phyloP scores from a whole-genome alignment of 2,888 invertebrate genomes.

The Drosophila rellima region DNA sequence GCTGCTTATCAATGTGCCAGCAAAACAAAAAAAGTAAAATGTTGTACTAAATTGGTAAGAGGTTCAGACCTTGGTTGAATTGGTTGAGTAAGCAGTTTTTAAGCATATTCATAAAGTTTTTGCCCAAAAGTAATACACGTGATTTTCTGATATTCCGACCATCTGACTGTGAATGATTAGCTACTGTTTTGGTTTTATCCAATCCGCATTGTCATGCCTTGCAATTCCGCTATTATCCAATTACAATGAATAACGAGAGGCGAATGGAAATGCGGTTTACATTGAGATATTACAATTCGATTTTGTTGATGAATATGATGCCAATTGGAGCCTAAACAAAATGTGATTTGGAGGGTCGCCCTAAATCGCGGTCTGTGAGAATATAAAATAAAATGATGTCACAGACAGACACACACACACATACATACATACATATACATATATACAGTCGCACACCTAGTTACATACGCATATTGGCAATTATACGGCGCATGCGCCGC shows the following conservation, averaged over 20 bases:
- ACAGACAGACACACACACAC: constrained; percentile 14
- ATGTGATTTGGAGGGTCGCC: constrained; percentile 31
- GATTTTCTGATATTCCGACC: constrained; percentile 2
- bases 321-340: constrained; percentile 70
- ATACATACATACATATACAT: constrained; percentile 6
- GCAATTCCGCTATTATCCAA: constrained; percentile 53
- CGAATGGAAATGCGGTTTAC: constrained; percentile 36
- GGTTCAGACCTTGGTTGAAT: constrained; percentile 7
- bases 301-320: constrained; percentile 62
- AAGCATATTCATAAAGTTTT: constrained; percentile 5
- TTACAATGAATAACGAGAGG: constrained; percentile 31
- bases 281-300: constrained; percentile 32
- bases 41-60: constrained; percentile 23
- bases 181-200: constrained; percentile 9
- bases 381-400: constrained; percentile 5
- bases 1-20: constrained; percentile 45
- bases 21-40: constrained; percentile 15
- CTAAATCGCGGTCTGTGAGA: constrained; percentile 30
- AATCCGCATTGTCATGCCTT: constrained; percentile 16
- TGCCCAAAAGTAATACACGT: constrained; percentile 2
- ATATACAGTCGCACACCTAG: constrained; percentile 1
- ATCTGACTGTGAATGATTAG: constrained; percentile 40
- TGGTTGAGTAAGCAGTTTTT: constrained; percentile 31
- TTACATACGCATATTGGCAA: constrained; percentile 56
- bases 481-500: constrained; percentile 73